Base-by-base conservation (phyloP, 2,113 vertebrate species). In the Glaucomys volans region DNA sequence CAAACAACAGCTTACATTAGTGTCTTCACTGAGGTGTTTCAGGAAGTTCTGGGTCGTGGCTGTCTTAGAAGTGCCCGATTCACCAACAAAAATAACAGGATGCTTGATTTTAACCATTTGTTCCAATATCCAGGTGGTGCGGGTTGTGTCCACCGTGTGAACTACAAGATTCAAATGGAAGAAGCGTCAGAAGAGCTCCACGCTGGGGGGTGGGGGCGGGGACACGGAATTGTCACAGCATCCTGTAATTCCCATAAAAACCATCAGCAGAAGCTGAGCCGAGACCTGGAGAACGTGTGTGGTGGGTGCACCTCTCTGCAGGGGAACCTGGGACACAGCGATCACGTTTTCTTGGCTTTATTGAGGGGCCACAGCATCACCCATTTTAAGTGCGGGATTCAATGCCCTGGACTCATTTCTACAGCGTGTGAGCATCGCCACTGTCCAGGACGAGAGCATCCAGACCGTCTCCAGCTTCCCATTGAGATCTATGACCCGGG, bases 21-120 rank as follows among this genome's bases (percentile, higher is more conserved):
- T 90, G 8, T 99, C 99, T 82, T 97, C 92, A 64, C 98, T 98
- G 28, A 99, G 98, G n/a, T 98, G 98, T 95, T 97, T 99, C 14
- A 99, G 98, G 97, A 99, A 99, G 98, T 99, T 99, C 96, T 98
- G 99, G 85, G 99, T 99, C 0, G 99, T 99, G 71, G 99, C 99
- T 11, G 99, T 99, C 98, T 99, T 99, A 32, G 99, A 99, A 35
- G 99, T 99, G 30, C 99, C 99, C 0, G 99, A 99, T 97, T 99
- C 99, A 76, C 99, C 99, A 14, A 99, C 99, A n/a, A 99, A 98
- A 40, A 99, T 98, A 86, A 99, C 98, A 0, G 99, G 99, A 5
- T 98, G 98, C 95, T 99, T 99, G 42, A 98, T 98, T 97, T 99
- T 99, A 9, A 99, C 98, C 99, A 99, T 99, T 95, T 99, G 99